Evolutionary conservation across 53 echinoderm and acorn worm species (phyloP), one percentile per base, ranked within the genome.

Genomic region (Holothuria leucospilota): DNA sequence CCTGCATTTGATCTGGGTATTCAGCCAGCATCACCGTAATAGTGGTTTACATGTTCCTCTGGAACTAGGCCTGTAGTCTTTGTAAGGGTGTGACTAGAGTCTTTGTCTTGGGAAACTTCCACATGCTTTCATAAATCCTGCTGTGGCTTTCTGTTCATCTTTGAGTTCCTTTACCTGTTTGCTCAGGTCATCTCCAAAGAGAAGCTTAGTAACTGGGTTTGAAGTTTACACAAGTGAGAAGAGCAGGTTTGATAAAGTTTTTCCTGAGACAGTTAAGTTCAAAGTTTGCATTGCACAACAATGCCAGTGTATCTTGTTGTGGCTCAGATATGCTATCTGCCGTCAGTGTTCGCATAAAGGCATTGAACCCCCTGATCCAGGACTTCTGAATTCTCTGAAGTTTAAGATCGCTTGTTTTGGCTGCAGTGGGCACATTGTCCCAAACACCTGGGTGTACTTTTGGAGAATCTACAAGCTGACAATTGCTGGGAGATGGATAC

Each of bases 201-300:
- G n/a, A n/a, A n/a, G n/a, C n/a, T n/a, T n/a, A n/a, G n/a, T 86
- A 38, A 58, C 69, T 15, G 27, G 29, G 25, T 40, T 68, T 7
- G 79, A 67, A 46, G 91, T 70, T 87, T 90, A 49, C 91, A 84
- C 21, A 91, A 62, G 65, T 88, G 88, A 51, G 52, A 15, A 25
- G 81, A 88, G 13, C 63, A 18, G 68, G 91, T 51, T 63, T 87
- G 20, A 91, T 65, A 23, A 88, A 51, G 14, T 91, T 88, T 16
- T 85, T 84, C 52, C 84, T 60, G 5, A 87, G 59, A 46, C 67
- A 59, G 51, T 83, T 87, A 18, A 91, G 68, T 67, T 84, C 84
- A 67, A 21, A 66, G 20, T 68, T 66, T 12, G 67, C 84, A 62
- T 67, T 64, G 66, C 34, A 65, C 5, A 84, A 21, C 14, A 84